Evolutionary conservation across 2,113 vertebrate genomes (phyloP).

Genomic region (Tetrao urogallus): DNA sequence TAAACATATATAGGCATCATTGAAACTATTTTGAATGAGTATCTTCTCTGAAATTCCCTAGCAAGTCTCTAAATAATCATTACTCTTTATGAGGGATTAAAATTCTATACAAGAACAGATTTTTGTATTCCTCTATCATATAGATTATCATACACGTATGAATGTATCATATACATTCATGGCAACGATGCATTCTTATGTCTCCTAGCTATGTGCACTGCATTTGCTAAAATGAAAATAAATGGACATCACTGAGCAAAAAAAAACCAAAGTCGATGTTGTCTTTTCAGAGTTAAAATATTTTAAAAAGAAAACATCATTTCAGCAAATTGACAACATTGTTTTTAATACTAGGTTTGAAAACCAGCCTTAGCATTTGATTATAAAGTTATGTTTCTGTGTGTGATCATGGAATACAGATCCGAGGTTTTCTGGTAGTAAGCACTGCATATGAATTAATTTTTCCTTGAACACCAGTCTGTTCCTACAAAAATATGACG

Average conservation of each 20-base stretch:
- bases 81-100: not conserved
- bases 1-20: not conserved
- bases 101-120: not conserved
- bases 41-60: not conserved
- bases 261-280: too few species aligned
- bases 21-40: not conserved
- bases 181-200: not conserved
- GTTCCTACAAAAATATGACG: not conserved
- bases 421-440: not conserved
- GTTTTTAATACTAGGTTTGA: not conserved
- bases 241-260: not conserved
- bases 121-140: not conserved
- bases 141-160: not conserved
- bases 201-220: rapidly evolving
- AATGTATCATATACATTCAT: not conserved
- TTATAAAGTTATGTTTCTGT: not conserved
- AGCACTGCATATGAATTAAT: not conserved
- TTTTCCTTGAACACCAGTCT: not conserved
- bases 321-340: not conserved
- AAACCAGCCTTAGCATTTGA: not conserved
- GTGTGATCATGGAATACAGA: not conserved
- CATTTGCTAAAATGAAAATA: not conserved
- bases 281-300: not conserved
- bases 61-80: not conserved
- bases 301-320: not conserved